Conservation (phyloP, 2,888 invertebrate species). For the Microplitis manilae region DNA sequence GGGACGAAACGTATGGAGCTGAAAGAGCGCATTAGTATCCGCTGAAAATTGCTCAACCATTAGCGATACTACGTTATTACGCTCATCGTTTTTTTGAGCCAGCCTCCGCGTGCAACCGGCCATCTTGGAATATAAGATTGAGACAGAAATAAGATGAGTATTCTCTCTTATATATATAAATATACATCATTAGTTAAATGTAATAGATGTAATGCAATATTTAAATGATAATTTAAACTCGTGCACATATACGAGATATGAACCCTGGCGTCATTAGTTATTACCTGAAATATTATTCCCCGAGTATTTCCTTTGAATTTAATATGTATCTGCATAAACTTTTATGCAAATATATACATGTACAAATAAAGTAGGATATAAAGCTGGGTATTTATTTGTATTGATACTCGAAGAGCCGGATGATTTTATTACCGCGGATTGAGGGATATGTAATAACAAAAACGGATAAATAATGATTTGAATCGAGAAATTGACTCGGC, state of each 20-base stretch:
- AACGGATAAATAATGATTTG: conserved; percentile 26
- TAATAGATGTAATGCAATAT: neutral
- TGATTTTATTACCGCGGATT: conserved; percentile 19
- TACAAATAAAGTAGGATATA: conserved; percentile 1
- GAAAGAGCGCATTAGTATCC: conserved; percentile 64
- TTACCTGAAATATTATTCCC: too few relatives aligned
- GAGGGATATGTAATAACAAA: neutral
- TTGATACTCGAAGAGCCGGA: neutral
- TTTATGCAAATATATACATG: neutral
- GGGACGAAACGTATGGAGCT: conserved; percentile 50
- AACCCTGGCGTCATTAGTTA: too few relatives aligned
- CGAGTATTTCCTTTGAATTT: too few relatives aligned
- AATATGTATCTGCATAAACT: too few relatives aligned
- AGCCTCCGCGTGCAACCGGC: conserved; percentile 65
- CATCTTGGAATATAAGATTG: conserved; percentile 70
- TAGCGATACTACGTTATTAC: conserved; percentile 72
- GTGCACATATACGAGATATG: conserved; percentile 1
- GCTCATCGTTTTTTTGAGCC: conserved; percentile 68
- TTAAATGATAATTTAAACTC: conserved; percentile 14
- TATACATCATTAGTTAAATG: neutral
- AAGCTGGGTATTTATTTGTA: neutral
- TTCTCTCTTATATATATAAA: conserved; percentile 26
- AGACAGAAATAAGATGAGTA: conserved; percentile 52
- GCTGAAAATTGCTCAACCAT: conserved; percentile 70
- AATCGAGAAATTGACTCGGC: conserved; percentile 40